Evolutionary conservation across 2,113 vertebrate genomes (phyloP), one percentile per base, ranked within the genome.

Genomic region (Silurus asotus): DNA sequence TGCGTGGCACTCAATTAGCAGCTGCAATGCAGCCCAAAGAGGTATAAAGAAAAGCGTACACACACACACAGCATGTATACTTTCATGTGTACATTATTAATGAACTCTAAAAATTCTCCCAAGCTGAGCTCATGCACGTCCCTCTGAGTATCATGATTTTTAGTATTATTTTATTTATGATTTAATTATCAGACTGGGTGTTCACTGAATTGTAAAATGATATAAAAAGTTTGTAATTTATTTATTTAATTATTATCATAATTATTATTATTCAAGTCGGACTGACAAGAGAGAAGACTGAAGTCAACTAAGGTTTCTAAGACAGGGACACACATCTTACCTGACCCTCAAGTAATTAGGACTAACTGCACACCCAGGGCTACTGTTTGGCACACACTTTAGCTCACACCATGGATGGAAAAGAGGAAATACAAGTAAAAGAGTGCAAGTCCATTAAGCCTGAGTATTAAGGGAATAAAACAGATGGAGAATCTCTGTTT

Each of bases 211-310:
- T 8, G 19, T 4, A 15, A n/a, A 9, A 59, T 37, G 28, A 79
- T n/a, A 58, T 56, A 37, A 37, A 37, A 37, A 37, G 37, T 37
- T 37, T 37, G 37, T 37, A 37, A 37, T 37, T 37, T 37, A 37
- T 37, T 37, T 2, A 37, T 37, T 37, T 37, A 37, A 37, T 37
- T 37, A 37, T 37, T 37, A 37, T 37, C 2, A 3, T 37, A 37
- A 37, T 37, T 37, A 37, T 37, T 37, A 37, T 37, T 37, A 37
- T 37, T 37, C 37, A 37, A 37, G 37, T 37, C 37, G 37, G 83
- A 78, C 19, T 15, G 84, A 87, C 86, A 88, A 87, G 67, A 64
- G 23, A 69, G 9, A 53, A 15, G 58, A 14, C 70, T 37, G 37
- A 61, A 28, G n/a, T 58, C 76, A 56, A 53, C 14, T 58, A 53